A percentile compares a stretch with the other conserved stretches of the same genome.
These are phyloP conservation scores for Brachycybe producta DNA, from an alignment of 2,888 invertebrate species.

Conservation along the genomic window DNA sequence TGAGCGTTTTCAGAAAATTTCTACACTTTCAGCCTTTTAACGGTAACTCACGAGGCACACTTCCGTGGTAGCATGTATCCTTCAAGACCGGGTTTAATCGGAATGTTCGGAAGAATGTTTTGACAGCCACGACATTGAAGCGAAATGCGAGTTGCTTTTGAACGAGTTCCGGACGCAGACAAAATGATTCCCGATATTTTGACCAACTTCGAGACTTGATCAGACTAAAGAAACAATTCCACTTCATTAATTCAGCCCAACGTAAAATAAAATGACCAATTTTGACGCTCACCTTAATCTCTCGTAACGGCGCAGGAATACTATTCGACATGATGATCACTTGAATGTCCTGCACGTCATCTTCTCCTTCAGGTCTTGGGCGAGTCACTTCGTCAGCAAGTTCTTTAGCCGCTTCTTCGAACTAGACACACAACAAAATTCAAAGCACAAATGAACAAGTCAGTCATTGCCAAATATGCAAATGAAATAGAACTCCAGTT, in stretches of 20 bases:
- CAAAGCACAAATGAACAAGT: neutral
- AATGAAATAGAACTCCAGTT: neutral
- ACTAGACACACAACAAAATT: no score
- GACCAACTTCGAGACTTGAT: slow-evolving; percentile 79
- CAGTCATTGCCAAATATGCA: neutral
- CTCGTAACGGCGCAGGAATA: slow-evolving; percentile 63
- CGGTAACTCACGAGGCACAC: slow-evolving; percentile 83
- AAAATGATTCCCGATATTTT: slow-evolving; percentile 94
- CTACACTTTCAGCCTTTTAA: no score
- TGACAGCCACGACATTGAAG: slow-evolving; percentile 92
- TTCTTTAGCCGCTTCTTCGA: slow-evolving; percentile 93
- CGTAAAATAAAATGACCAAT: neutral
- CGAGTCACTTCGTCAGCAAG: slow-evolving; percentile 92
- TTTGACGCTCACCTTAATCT: slow-evolving; percentile 54
- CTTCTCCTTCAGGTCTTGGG: slow-evolving; percentile 80
- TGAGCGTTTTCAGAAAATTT: no score
- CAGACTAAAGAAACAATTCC: slow-evolving; percentile 50
- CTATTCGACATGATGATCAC: slow-evolving; percentile 73
- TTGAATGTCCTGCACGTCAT: slow-evolving; percentile 83
- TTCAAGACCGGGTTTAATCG: slow-evolving; percentile 87
- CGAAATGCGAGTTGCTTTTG: slow-evolving; percentile 88
- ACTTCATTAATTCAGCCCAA: neutral
- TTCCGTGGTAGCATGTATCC: slow-evolving; percentile 89
- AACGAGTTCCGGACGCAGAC: slow-evolving; percentile 81
- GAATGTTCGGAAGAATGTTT: slow-evolving; percentile 72